Evolutionary conservation across 1,140 invertebrate genomes (phyloP).

Genomic region (Oncopeltus fasciatus): DNA sequence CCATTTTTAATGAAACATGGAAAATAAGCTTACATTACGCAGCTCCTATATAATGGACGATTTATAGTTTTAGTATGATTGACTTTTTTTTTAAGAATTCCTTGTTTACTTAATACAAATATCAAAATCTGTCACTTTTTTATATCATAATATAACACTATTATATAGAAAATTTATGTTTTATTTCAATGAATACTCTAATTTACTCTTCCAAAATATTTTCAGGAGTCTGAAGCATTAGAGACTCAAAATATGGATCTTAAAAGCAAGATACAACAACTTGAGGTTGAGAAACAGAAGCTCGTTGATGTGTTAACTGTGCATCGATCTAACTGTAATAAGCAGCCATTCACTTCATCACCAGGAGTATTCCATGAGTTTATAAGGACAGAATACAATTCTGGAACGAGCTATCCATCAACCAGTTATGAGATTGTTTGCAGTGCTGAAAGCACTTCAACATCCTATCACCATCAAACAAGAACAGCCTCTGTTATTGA

Average conservation of each 20-base stretch:
- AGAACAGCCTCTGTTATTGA: background rate
- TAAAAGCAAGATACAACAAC: conserved; percentile 62
- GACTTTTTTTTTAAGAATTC: too few relatives aligned
- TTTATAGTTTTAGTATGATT: too few relatives aligned
- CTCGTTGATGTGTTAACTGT: conserved; percentile 58
- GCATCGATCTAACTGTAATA: conserved; percentile 52
- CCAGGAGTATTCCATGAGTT: conserved; percentile 26
- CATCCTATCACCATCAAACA: background rate
- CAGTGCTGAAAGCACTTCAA: background rate
- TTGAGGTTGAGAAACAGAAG: conserved; percentile 54
- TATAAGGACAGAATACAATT: background rate
- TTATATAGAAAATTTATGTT: too few relatives aligned
- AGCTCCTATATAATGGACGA: too few relatives aligned
- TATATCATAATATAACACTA: too few relatives aligned
- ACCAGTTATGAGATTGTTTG: background rate
- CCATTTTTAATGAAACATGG: too few relatives aligned
- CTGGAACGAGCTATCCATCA: background rate
- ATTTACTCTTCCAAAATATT: background rate
- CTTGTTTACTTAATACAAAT: too few relatives aligned
- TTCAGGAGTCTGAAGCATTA: conserved; percentile 64
- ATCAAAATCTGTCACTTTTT: too few relatives aligned
- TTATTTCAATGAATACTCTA: too few relatives aligned
- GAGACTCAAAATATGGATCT: conserved; percentile 76
- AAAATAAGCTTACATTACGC: too few relatives aligned
- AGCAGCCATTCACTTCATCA: conserved; percentile 29